phyloP scores from a whole-genome alignment of 1,140 invertebrate species.

The Galleria mellonella region DNA sequence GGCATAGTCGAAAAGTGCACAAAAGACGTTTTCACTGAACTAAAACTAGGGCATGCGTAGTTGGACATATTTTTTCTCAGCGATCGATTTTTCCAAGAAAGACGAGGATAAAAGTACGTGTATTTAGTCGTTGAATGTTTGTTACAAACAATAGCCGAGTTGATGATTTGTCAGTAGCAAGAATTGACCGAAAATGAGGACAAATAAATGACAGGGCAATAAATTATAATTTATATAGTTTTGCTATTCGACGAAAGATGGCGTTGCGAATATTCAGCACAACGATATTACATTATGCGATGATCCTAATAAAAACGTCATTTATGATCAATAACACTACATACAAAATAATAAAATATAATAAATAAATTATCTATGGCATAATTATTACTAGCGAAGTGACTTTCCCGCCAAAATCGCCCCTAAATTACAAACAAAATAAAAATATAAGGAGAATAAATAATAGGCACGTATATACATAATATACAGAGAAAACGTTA shows the following conservation, averaged over 20 bases:
- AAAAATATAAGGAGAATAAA: slow-evolving; percentile 17
- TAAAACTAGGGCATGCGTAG: slow-evolving; percentile 56
- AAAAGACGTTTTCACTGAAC: slow-evolving; percentile 58
- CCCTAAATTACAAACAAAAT: neutral
- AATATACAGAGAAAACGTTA: no score
- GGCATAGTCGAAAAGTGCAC: slow-evolving; percentile 44
- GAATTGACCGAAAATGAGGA: slow-evolving; percentile 54
- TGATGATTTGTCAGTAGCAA: slow-evolving; percentile 34
- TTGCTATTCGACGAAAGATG: slow-evolving; percentile 54
- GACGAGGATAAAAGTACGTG: slow-evolving; percentile 29
- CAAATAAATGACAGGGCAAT: slow-evolving; percentile 35
- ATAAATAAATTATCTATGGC: no score
- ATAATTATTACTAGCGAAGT: no score
- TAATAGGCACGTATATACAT: no score
- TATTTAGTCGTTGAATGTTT: slow-evolving; percentile 18
- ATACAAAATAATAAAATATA: no score
- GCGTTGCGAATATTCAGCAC: slow-evolving; percentile 19
- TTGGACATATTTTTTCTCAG: slow-evolving; percentile 25
- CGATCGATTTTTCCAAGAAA: slow-evolving; percentile 48
- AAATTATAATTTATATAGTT: slow-evolving; percentile 29
- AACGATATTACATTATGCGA: no score
- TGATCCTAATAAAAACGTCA: no score
- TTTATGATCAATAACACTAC: no score
- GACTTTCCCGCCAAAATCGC: no score
- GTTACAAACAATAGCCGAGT: slow-evolving; percentile 9